Conservation (phyloP, 2,113 vertebrate genomes). For the Gallinago undulata region DNA sequence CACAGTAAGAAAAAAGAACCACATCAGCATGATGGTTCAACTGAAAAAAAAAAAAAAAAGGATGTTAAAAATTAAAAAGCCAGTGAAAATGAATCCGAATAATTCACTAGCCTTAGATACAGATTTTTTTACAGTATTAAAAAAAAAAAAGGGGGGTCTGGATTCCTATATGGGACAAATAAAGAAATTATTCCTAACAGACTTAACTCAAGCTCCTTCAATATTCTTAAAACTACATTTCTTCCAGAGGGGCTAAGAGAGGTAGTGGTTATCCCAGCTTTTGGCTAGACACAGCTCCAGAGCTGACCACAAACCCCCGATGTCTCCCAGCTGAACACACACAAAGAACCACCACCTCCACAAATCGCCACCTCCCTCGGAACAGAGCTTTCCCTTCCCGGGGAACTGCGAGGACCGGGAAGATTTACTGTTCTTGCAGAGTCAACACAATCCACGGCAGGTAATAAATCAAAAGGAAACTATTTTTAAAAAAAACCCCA, state of each 20-base stretch:
- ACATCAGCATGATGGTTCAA: not conserved
- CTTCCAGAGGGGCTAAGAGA: not conserved
- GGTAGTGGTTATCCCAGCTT: not conserved
- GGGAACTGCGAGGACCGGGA: not conserved
- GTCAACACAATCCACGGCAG: not conserved
- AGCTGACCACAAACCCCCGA: not conserved
- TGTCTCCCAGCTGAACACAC: not conserved
- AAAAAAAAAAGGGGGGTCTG: not conserved
- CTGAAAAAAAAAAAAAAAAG: not conserved
- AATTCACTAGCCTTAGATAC: not conserved
- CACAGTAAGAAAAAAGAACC: not conserved
- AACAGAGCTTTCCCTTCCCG: not conserved
- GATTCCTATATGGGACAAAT: not conserved
- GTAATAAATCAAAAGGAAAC: not conserved
- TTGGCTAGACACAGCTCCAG: not conserved
- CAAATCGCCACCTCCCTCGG: not conserved
- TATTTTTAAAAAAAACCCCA: not conserved
- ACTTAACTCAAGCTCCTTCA: not conserved
- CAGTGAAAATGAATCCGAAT: not conserved
- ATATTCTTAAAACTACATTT: not conserved
- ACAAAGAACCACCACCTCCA: not conserved
- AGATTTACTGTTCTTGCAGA: not conserved
- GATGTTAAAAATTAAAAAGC: not conserved
- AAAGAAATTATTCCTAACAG: not conserved
- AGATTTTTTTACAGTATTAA: not conserved